These are phyloP conservation scores for Tenthredo amoena DNA, from an alignment of 2,888 invertebrate species.

Conservation along the genomic window DNA sequence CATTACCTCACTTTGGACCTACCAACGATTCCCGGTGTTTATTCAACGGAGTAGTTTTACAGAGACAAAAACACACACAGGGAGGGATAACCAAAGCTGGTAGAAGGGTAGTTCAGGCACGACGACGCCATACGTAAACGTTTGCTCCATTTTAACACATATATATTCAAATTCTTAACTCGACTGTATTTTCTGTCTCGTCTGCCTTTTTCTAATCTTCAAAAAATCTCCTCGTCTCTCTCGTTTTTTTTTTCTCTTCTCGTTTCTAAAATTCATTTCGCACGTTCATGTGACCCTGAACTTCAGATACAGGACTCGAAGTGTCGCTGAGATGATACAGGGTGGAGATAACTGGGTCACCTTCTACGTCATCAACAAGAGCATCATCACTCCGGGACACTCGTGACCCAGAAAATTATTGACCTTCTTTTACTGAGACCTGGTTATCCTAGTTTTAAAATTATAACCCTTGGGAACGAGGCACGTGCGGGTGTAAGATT, in stretches of 20 bases:
- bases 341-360: conserved; percentile 28
- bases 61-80: background rate
- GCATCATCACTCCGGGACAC: conserved; percentile 35
- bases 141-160: background rate
- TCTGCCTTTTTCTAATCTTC: too few species aligned
- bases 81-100: background rate
- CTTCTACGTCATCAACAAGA: conserved; percentile 43
- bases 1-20: conserved; percentile 33
- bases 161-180: background rate
- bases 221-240: too few species aligned
- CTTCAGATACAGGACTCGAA: background rate
- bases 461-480: background rate
- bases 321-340: background rate
- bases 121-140: background rate
- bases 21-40: conserved; percentile 30
- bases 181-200: too few species aligned
- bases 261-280: background rate
- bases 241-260: background rate
- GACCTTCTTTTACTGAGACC: conserved; percentile 10
- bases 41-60: conserved; percentile 45
- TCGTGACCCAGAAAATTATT: conserved; percentile 48
- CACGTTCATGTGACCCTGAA: conserved; percentile 5
- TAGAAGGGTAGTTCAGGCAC: background rate
- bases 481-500: background rate
- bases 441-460: conserved; percentile 10